Evolutionary conservation across 1,140 invertebrate species (phyloP).

Genomic region (Galleria mellonella): DNA sequence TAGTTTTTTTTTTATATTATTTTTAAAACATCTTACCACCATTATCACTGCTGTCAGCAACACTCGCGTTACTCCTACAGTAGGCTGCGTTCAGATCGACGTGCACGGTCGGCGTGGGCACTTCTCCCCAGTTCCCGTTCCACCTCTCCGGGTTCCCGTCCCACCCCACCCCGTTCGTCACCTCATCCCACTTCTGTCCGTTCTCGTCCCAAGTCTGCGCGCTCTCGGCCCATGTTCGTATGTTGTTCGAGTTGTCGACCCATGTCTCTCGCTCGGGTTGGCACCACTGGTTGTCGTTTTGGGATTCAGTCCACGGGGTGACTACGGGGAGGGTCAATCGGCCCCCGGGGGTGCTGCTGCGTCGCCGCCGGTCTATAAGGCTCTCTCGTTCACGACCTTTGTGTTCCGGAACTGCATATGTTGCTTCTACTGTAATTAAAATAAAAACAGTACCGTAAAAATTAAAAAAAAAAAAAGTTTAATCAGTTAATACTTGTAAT

Average conservation of each 20-base stretch:
- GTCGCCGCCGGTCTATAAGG: constrained; percentile 45
- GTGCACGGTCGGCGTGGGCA: constrained; percentile 54
- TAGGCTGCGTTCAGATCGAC: constrained; percentile 64
- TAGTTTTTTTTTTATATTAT: too few relatives aligned
- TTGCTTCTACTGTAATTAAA: constrained; percentile 41
- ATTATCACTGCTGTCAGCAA: constrained; percentile 76
- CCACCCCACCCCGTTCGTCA: constrained; percentile 25
- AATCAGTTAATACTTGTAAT: constrained; percentile 1
- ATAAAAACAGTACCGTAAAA: neutral
- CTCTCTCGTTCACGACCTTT: constrained; percentile 51
- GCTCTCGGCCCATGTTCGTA: constrained; percentile 54
- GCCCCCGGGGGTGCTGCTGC: constrained; percentile 50
- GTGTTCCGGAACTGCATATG: constrained; percentile 59
- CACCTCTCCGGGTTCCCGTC: constrained; percentile 40
- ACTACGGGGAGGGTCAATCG: constrained; percentile 45
- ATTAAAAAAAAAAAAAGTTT: neutral
- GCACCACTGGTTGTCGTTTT: constrained; percentile 31
- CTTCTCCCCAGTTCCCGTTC: constrained; percentile 56
- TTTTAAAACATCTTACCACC: constrained; percentile 53
- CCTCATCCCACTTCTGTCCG: constrained; percentile 19
- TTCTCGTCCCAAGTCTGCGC: constrained; percentile 36
- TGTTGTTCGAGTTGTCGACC: constrained; percentile 55
- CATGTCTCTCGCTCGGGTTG: constrained; percentile 42
- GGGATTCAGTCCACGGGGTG: constrained; percentile 36
- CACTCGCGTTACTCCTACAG: constrained; percentile 72